Conservation (phyloP, 92 coral and sea anemone genomes). For the Zoanthus gigantus region DNA sequence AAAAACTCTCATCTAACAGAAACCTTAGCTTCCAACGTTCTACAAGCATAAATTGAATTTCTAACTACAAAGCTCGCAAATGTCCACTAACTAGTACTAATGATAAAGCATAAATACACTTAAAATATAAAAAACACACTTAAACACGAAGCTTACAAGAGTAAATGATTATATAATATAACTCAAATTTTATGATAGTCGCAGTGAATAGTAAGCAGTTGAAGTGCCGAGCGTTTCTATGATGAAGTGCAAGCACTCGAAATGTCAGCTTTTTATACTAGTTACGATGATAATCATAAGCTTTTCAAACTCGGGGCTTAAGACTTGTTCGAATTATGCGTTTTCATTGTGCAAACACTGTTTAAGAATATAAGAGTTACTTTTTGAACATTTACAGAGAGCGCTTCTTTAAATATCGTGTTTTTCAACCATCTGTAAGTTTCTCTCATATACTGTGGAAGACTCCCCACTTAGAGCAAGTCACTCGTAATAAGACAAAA, state of each 20-base stretch:
- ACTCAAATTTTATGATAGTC: too few relatives aligned
- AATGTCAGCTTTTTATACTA: too few relatives aligned
- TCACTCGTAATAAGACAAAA: not conserved
- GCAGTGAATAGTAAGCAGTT: too few relatives aligned
- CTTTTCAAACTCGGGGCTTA: too few relatives aligned
- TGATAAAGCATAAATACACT: not conserved
- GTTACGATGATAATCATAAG: too few relatives aligned
- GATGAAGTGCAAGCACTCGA: too few relatives aligned
- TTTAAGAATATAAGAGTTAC: not conserved
- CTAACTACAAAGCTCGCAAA: not conserved
- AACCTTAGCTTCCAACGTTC: not conserved
- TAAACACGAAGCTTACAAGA: not conserved
- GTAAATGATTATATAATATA: too few relatives aligned
- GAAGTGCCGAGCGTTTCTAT: too few relatives aligned
- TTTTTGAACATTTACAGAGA: not conserved
- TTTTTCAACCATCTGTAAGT: not conserved
- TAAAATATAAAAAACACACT: not conserved
- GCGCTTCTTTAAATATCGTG: not conserved
- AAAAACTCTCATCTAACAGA: not conserved
- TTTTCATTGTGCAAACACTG: too few relatives aligned
- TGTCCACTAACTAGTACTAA: too few relatives aligned
- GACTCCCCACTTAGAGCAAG: not conserved
- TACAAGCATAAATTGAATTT: not conserved
- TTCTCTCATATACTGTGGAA: not conserved
- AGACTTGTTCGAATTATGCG: too few relatives aligned